Conservation (phyloP, 1,140 invertebrate species). For the Sarcophaga bullata region DNA sequence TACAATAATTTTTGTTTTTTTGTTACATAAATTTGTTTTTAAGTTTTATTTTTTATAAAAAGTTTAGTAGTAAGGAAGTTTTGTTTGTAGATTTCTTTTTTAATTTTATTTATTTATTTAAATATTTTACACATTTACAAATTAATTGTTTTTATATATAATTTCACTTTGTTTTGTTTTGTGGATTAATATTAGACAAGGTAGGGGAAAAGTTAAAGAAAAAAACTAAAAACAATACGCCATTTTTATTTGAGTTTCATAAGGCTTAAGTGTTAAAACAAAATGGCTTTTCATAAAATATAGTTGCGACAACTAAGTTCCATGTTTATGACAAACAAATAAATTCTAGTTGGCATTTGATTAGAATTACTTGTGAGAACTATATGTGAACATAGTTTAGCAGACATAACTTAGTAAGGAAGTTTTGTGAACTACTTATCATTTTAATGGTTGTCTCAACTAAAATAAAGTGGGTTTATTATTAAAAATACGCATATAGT, state of each 20-base stretch:
- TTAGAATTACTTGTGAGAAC: too few species aligned
- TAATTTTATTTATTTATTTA: neutral
- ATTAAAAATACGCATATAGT: too few species aligned
- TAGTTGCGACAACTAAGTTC: too few species aligned
- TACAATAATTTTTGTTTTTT: neutral
- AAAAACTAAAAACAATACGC: too few species aligned
- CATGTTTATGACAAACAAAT: too few species aligned
- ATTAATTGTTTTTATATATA: neutral
- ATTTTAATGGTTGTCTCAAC: too few species aligned
- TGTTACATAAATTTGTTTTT: neutral
- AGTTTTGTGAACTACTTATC: too few species aligned
- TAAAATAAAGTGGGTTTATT: too few species aligned
- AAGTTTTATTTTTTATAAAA: conserved; percentile 25
- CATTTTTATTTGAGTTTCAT: neutral
- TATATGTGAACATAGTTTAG: too few species aligned
- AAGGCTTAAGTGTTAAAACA: neutral
- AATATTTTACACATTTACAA: conserved; percentile 20
- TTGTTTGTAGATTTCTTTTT: conserved; percentile 3
- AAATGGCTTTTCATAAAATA: too few species aligned
- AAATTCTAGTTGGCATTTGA: too few species aligned
- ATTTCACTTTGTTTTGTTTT: neutral
- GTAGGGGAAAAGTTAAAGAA: neutral
- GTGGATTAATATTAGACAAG: neutral
- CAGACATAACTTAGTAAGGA: too few species aligned
- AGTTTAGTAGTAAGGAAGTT: conserved; percentile 12